These are phyloP conservation scores for Ptyas mucosa DNA, from an alignment of 2,113 vertebrate genomes.

Conservation along the genomic window DNA sequence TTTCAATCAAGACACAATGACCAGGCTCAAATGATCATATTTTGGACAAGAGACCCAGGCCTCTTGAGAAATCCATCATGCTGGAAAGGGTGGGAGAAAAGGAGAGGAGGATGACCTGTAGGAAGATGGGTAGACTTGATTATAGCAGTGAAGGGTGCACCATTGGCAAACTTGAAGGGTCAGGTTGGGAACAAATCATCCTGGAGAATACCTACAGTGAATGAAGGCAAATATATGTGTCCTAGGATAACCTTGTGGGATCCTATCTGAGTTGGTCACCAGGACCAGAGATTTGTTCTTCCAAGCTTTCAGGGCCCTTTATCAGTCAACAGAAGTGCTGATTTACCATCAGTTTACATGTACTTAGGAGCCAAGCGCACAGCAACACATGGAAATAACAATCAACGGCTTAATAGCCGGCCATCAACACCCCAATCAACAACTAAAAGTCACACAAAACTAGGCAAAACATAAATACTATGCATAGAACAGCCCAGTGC, in stretches of 20 bases:
- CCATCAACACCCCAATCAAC: neutral
- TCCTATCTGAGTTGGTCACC: too few relatives aligned
- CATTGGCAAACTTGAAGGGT: neutral
- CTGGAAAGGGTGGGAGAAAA: neutral
- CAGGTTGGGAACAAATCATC: neutral
- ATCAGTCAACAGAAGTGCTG: neutral
- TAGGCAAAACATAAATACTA: neutral
- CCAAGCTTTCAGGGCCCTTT: neutral
- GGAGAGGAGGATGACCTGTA: neutral
- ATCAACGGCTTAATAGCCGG: neutral
- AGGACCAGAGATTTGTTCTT: too few relatives aligned
- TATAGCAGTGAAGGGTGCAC: neutral
- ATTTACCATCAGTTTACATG: neutral
- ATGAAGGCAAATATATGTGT: too few relatives aligned
- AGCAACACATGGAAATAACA: neutral
- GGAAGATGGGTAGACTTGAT: neutral
- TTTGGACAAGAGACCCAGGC: neutral
- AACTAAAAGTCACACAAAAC: neutral
- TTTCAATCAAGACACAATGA: neutral
- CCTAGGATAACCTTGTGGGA: too few relatives aligned
- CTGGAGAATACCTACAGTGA: neutral
- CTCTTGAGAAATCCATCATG: neutral
- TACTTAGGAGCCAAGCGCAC: neutral
- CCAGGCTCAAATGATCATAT: neutral
- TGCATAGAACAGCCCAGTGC: neutral